Evolutionary conservation across 2,113 vertebrate species (phyloP).

Genomic region (Solea senegalensis): DNA sequence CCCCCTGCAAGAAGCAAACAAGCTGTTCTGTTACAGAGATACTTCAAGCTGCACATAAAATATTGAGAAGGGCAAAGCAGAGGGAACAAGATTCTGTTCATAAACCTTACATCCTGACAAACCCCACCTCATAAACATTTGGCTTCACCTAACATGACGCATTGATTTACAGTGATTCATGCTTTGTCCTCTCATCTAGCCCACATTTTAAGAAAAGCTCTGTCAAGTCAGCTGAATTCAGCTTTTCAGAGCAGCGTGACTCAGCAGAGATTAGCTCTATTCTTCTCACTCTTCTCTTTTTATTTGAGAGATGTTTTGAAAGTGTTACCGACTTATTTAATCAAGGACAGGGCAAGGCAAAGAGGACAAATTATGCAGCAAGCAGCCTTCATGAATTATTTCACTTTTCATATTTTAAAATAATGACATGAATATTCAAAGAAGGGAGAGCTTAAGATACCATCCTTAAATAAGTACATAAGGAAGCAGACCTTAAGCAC

Average conservation of each 20-base stretch:
- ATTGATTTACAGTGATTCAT: slow-evolving; percentile 58
- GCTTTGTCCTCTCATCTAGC: slow-evolving; percentile 11
- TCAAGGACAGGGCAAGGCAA: slow-evolving; percentile 1
- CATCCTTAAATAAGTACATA: not conserved
- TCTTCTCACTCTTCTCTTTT: not conserved
- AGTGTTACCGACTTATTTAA: not conserved
- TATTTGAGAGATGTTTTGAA: slow-evolving; percentile 15
- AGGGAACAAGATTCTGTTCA: slow-evolving; percentile 28
- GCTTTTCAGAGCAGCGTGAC: slow-evolving; percentile 29
- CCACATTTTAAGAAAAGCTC: not conserved
- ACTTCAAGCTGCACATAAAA: slow-evolving; percentile 12
- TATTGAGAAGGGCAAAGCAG: slow-evolving; percentile 23
- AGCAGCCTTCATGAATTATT: not conserved
- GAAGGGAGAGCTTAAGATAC: not conserved
- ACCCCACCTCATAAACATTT: slow-evolving; percentile 41
- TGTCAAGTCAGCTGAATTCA: not conserved
- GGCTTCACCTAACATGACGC: slow-evolving; percentile 49
- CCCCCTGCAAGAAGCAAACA: slow-evolving; percentile 21
- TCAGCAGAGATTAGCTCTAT: slow-evolving; percentile 18
- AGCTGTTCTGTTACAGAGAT: not conserved
- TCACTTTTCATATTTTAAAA: slow-evolving; percentile 8
- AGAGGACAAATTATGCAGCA: not conserved
- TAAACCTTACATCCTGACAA: slow-evolving; percentile 37
- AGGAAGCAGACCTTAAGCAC: not conserved
- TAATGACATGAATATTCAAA: slow-evolving; percentile 2